Conservation (phyloP, 2,888 invertebrate genomes). For the Labia minor region DNA sequence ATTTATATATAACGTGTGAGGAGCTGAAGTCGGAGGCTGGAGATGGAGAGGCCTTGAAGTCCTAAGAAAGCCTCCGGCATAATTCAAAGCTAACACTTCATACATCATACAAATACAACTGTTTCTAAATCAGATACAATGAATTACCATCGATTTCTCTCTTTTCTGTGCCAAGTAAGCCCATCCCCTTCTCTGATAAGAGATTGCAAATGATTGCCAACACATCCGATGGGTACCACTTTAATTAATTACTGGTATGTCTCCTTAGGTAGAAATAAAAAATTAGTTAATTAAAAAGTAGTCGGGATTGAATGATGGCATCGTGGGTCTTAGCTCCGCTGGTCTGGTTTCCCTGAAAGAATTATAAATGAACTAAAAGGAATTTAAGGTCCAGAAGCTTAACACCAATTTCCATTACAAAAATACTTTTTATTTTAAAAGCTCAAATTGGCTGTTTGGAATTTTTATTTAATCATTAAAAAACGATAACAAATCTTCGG, state of each 20-base stretch:
- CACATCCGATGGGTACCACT: neutral
- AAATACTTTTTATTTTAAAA: conserved; percentile 5
- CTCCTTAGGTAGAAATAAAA: conserved; percentile 3
- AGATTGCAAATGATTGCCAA: neutral
- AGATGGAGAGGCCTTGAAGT: conserved; percentile 8
- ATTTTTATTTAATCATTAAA: neutral
- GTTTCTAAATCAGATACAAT: neutral
- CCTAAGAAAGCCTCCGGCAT: neutral
- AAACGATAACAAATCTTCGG: neutral
- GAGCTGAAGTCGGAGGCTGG: neutral
- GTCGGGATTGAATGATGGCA: conserved; percentile 13
- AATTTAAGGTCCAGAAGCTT: neutral
- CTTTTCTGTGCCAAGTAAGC: neutral
- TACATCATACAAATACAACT: conserved; percentile 2
- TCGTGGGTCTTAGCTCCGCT: neutral
- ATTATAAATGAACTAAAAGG: neutral
- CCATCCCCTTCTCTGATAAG: no score
- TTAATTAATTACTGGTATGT: neutral
- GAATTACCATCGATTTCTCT: neutral
- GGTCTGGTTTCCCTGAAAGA: conserved; percentile 1
- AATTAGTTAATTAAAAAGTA: conserved; percentile 4
- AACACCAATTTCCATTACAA: neutral
- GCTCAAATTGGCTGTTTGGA: no score
- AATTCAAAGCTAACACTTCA: conserved; percentile 2
- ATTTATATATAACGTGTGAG: conserved; percentile 13